These are phyloP conservation scores for Diogma glabrata DNA, from an alignment of 2,888 invertebrate species.

Conservation along the genomic window DNA sequence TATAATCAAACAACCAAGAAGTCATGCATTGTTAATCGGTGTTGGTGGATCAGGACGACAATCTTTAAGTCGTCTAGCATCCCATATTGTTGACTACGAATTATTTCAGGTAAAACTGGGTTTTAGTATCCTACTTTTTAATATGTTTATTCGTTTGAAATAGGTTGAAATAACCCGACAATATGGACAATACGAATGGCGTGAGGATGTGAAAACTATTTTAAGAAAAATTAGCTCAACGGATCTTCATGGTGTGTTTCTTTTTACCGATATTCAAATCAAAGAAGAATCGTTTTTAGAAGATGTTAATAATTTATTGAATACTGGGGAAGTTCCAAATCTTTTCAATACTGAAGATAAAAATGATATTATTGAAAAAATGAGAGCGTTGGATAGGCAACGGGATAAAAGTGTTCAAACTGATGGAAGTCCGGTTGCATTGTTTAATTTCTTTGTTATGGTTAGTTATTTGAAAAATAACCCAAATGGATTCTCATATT, in stretches of 20 bases:
- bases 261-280: slow-evolving; percentile 87
- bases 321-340: slow-evolving; percentile 90
- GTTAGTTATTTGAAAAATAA: slow-evolving; percentile 20
- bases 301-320: slow-evolving; percentile 84
- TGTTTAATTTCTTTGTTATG: slow-evolving; percentile 79
- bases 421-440: slow-evolving; percentile 80
- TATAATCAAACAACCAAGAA: slow-evolving; percentile 82
- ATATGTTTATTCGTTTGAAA: too few relatives aligned
- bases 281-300: slow-evolving; percentile 89
- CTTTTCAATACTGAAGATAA: slow-evolving; percentile 77
- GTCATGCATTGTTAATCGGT: slow-evolving; percentile 81
- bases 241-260: slow-evolving; percentile 78
- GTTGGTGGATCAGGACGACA: slow-evolving; percentile 91
- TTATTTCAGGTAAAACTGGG: slow-evolving; percentile 80
- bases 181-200: slow-evolving; percentile 77
- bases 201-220: slow-evolving; percentile 79
- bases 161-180: slow-evolving; percentile 84
- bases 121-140: too few relatives aligned
- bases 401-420: slow-evolving; percentile 78
- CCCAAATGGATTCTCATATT: not conserved
- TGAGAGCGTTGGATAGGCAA: slow-evolving; percentile 81
- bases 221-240: slow-evolving; percentile 68
- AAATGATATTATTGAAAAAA: slow-evolving; percentile 83
- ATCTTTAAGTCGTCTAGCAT: slow-evolving; percentile 76
- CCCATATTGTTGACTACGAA: slow-evolving; percentile 92